These are phyloP conservation scores for Parazoanthus swiftii DNA, from an alignment of 92 coral and sea anemone species.

Conservation along the genomic window DNA sequence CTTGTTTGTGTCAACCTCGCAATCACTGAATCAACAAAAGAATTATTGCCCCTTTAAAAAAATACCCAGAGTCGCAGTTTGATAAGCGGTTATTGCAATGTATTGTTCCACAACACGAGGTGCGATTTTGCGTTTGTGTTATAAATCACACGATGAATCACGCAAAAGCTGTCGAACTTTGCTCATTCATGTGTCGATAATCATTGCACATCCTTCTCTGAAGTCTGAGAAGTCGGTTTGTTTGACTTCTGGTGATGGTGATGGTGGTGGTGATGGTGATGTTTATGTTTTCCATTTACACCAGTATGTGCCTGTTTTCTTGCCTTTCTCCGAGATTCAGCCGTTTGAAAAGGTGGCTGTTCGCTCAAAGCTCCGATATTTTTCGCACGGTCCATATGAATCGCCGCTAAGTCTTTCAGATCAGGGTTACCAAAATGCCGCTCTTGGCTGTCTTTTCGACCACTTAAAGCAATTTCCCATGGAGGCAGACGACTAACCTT, in stretches of 20 bases:
- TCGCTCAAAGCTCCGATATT: slow-evolving; percentile 51
- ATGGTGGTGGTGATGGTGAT: slow-evolving; percentile 17
- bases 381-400: slow-evolving; percentile 66
- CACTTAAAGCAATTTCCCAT: slow-evolving; percentile 60
- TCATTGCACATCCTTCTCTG: neutral
- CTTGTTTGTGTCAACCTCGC: neutral
- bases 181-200: neutral
- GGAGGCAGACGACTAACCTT: slow-evolving; percentile 85
- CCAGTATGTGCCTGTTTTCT: slow-evolving; percentile 32
- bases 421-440: slow-evolving; percentile 50
- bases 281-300: slow-evolving; percentile 8
- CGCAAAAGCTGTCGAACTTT: neutral
- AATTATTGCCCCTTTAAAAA: neutral
- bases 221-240: neutral
- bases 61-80: neutral
- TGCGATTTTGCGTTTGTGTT: neutral
- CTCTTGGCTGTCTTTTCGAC: slow-evolving; percentile 49
- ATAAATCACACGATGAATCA: neutral
- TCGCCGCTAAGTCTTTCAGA: slow-evolving; percentile 63
- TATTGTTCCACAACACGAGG: slow-evolving; percentile 17
- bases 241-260: slow-evolving; percentile 20
- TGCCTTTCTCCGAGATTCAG: slow-evolving; percentile 62
- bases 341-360: slow-evolving; percentile 54
- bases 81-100: neutral
- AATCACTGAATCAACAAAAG: neutral